phyloP scores from a whole-genome alignment of 2,888 invertebrate genomes.

The Dusona sp. region DNA sequence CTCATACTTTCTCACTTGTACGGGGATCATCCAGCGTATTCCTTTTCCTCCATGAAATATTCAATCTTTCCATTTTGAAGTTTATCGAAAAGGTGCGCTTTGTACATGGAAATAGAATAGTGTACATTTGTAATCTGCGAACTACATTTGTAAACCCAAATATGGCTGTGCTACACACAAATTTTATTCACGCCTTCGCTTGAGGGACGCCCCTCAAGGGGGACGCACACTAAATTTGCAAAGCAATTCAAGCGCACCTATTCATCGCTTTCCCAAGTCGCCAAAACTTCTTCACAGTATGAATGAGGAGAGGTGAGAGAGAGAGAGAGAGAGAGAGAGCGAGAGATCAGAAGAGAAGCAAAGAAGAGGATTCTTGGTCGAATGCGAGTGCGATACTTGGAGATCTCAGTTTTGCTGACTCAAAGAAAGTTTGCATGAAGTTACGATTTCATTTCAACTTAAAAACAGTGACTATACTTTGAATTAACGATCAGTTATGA shows the following conservation, averaged over 20 bases:
- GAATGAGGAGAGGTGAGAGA: not conserved
- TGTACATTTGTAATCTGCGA: conserved; percentile 3
- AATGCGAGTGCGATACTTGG: not conserved
- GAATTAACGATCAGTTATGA: conserved; percentile 6
- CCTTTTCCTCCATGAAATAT: conserved; percentile 3
- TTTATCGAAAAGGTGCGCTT: not conserved
- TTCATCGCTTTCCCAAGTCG: conserved; percentile 13
- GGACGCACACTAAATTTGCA: conserved; percentile 24
- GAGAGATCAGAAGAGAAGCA: not conserved
- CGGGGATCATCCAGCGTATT: conserved; percentile 9
- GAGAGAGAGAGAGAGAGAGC: not conserved
- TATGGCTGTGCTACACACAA: not conserved
- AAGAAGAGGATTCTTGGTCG: not conserved
- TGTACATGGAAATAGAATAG: conserved; percentile 9
- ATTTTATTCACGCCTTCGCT: not conserved
- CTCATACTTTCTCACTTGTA: not conserved
- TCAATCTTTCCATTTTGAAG: conserved; percentile 10
- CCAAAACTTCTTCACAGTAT: conserved; percentile 7
- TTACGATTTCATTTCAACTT: not conserved
- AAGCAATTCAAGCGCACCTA: conserved; percentile 11
- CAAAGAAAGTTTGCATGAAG: conserved; percentile 17
- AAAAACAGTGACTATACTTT: not conserved
- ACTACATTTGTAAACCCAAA: conserved; percentile 19
- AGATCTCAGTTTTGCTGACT: not conserved
- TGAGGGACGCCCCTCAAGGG: not conserved